Base-by-base conservation (phyloP, 92 coral and sea anemone genomes). In the Epizoanthus stellaris region DNA sequence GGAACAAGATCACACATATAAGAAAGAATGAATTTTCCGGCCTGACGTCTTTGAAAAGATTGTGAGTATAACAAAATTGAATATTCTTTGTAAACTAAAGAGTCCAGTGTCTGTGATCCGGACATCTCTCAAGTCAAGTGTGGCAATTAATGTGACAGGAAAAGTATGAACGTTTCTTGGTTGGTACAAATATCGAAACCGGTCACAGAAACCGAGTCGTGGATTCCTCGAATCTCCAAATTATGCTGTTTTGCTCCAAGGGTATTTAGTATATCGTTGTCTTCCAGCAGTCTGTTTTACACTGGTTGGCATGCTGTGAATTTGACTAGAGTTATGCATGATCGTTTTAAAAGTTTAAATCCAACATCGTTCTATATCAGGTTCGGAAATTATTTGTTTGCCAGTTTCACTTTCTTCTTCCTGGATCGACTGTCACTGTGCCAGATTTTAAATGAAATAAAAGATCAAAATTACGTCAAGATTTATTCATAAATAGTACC, bases 41-140 rank as follows among this genome's bases (percentile, higher is more conserved):
- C 69, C 73, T 82, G 34, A 70, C 72, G 67, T 86, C 80, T 39
- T 83, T 96, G 39, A 94, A 88, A 70, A 92, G 47, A 86, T 70
- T 96, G 98, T 96, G 87, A 96, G 98, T 94, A 49, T 30, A n/a
- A n/a, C n/a, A n/a, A n/a, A n/a, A 30, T 30, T 30, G 36, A 30
- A 30, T 58, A 15, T 34, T 49, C 20, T 86, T 40, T 70, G 60
- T 64, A 71, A 20, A 43, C 10, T 58, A 15, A 73, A 17, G 49
- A 16, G 62, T 70, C 30, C 39, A 7, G 42, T 69, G 74, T 69
- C 53, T 69, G 74, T n/a, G 8, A 17, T 47, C 17, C 6, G 4
- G 52, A 14, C 15, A 66, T 25, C 16, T 42, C 77, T 72, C 59
- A 72, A 47, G 60, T 72, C 59, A 72, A 47, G 60, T 72, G 77